Evolutionary conservation across 2,113 vertebrate genomes (phyloP).

Genomic region (Thryonomys swinderianus): DNA sequence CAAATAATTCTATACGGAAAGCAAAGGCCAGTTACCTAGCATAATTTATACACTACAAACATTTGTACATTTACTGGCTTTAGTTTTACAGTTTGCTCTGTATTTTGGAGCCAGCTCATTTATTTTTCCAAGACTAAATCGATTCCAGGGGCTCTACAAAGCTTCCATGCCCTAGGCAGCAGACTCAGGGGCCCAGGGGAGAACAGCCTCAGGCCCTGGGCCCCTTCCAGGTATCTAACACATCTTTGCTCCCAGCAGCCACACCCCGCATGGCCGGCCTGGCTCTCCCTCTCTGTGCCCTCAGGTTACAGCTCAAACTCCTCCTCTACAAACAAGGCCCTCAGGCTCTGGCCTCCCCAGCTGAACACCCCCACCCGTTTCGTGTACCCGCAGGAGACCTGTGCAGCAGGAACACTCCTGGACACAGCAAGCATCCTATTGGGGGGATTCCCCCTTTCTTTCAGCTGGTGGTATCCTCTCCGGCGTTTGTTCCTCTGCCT

Average conservation of each 20-base stretch:
- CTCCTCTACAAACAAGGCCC: neutral
- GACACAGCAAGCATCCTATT: neutral
- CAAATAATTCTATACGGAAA: conserved; percentile 55
- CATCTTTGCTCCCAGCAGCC: neutral
- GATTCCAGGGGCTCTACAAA: conserved; percentile 8
- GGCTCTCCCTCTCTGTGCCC: neutral
- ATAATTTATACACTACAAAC: conserved; percentile 50
- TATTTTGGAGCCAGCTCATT: conserved; percentile 59
- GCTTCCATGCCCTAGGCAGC: neutral
- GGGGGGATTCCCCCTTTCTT: neutral
- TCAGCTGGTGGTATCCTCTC: neutral
- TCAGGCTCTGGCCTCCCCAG: neutral
- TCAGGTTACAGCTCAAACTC: conserved; percentile 2
- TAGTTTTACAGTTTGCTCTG: conserved; percentile 25
- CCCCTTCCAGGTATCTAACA: neutral
- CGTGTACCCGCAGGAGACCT: no score
- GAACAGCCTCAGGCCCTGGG: neutral
- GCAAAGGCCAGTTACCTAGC: conserved; percentile 2
- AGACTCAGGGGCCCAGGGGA: conserved; percentile 23
- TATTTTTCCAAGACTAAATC: conserved; percentile 25
- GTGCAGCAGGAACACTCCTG: neutral
- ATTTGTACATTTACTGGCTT: conserved; percentile 39
- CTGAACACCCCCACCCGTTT: neutral
- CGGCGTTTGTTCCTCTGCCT: neutral
- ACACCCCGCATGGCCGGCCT: neutral